phyloP scores from a whole-genome alignment of 35 echinoderm and acorn worm species.

The Amphiura filiformis region DNA sequence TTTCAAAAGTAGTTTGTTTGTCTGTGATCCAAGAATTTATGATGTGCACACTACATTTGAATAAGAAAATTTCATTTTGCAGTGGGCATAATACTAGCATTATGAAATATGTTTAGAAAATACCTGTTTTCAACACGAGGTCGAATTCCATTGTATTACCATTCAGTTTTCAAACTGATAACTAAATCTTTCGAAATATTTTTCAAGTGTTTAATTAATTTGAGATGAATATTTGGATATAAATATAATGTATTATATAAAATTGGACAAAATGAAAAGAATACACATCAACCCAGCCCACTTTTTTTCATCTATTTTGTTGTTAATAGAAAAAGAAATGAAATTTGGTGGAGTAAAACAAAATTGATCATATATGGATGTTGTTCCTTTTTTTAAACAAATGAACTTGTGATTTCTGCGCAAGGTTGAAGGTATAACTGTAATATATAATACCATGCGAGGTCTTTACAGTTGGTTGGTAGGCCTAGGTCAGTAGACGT shows the following conservation, averaged over 20 bases:
- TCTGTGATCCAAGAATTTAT: no score
- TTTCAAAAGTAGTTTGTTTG: no score
- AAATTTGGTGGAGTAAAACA: neutral
- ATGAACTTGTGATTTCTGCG: neutral
- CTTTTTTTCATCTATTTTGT: slow-evolving; percentile 8
- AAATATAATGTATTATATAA: neutral
- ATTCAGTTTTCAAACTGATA: no score
- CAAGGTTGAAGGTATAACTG: neutral
- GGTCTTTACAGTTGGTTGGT: neutral
- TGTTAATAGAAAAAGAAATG: slow-evolving; percentile 14
- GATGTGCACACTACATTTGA: no score
- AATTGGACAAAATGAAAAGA: neutral
- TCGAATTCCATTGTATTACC: no score
- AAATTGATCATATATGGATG: neutral
- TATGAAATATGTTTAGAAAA: no score
- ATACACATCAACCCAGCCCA: neutral
- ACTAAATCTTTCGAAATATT: no score
- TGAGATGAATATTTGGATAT: no score
- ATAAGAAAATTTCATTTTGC: no score
- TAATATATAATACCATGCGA: neutral
- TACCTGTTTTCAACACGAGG: no score
- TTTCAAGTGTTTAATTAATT: no score
- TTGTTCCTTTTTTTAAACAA: neutral
- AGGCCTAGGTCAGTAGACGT: slow-evolving; percentile 10
- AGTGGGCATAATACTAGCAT: no score